Evolutionary conservation across 2,888 invertebrate species (phyloP).

Genomic region (Neocrepidodera transversa): DNA sequence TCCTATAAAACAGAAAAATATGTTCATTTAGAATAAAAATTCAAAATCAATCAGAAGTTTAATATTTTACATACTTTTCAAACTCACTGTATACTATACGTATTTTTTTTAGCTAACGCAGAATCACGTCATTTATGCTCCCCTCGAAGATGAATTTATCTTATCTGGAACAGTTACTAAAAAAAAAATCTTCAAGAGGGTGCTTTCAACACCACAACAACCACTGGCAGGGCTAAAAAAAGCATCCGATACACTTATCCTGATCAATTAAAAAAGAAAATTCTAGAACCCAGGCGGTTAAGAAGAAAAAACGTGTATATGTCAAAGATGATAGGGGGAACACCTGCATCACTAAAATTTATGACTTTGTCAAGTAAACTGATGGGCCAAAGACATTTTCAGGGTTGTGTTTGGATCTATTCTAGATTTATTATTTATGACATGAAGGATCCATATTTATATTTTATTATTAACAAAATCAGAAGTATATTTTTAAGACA

Average conservation of each 20-base stretch:
- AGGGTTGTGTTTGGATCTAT: too few species aligned
- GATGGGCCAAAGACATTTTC: conserved; percentile 9
- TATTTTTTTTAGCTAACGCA: too few species aligned
- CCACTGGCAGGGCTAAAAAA: conserved; percentile 36
- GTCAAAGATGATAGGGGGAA: conserved; percentile 27
- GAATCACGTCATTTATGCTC: conserved; percentile 23
- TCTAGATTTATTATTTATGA: too few species aligned
- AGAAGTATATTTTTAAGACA: too few species aligned
- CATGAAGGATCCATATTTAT: too few species aligned
- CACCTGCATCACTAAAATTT: conserved; percentile 30
- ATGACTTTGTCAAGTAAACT: conserved; percentile 20
- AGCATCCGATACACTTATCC: conserved; percentile 29
- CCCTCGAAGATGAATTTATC: conserved; percentile 47
- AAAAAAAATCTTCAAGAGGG: conserved; percentile 44
- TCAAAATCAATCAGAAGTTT: too few species aligned
- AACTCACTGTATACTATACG: too few species aligned
- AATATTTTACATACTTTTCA: too few species aligned
- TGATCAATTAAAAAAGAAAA: conserved; percentile 32
- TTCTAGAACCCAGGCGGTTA: conserved; percentile 6
- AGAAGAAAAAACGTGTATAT: conserved; percentile 35
- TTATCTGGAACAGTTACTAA: conserved; percentile 41
- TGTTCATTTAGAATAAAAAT: too few species aligned
- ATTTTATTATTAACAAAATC: too few species aligned
- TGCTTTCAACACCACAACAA: conserved; percentile 42
- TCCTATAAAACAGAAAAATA: too few species aligned